Conservation (phyloP, 2,797 vertebrate genomes). For the Graptemys geographica region DNA sequence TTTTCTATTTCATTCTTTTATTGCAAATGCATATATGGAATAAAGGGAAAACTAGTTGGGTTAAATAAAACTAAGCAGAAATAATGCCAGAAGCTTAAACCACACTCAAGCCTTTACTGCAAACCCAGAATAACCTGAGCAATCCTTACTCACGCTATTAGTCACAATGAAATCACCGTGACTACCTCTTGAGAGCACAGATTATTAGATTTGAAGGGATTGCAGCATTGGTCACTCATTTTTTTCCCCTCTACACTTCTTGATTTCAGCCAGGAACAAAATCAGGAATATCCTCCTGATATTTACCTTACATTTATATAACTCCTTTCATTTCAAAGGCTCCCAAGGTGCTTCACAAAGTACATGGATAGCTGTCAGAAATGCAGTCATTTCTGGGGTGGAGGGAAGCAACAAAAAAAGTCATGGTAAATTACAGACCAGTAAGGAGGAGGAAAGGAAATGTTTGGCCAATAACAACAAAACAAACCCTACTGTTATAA, state of each 20-base stretch:
- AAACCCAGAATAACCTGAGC: not conserved
- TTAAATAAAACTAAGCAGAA: not conserved
- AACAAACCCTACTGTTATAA: not conserved
- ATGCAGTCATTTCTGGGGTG: not conserved
- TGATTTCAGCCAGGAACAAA: not conserved
- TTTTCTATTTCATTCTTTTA: not conserved
- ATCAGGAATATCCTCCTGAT: not conserved
- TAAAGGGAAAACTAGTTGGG: not conserved
- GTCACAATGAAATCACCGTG: not conserved
- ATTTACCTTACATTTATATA: not conserved
- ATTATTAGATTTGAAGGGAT: not conserved
- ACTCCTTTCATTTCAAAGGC: not conserved
- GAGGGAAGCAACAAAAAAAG: not conserved
- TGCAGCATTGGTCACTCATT: not conserved
- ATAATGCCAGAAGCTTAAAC: not conserved
- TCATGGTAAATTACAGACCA: not conserved
- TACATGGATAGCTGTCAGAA: not conserved
- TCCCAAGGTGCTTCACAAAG: not conserved
- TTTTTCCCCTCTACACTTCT: not conserved
- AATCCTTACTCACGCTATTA: not conserved
- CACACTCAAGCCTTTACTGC: not conserved
- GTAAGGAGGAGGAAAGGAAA: not conserved
- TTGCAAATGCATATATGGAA: not conserved
- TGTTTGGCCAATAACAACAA: fast-evolving
- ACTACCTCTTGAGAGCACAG: not conserved